Evolutionary conservation across 2,113 vertebrate genomes (phyloP).

Genomic region (Toxotes jaculatrix): DNA sequence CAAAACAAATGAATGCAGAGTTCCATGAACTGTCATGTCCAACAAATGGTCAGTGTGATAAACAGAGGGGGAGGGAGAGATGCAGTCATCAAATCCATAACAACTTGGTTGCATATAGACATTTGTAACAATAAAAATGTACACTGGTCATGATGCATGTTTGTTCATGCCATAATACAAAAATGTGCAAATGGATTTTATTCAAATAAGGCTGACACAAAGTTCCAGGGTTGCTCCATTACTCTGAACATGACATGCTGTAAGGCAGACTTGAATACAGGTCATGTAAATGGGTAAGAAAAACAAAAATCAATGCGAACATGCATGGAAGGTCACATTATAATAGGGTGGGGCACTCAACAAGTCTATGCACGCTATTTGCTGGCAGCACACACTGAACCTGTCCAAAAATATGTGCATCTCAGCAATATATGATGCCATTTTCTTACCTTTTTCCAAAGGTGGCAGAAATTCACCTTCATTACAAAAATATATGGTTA

Average conservation of each 20-base stretch:
- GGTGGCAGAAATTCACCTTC: constrained; percentile 84
- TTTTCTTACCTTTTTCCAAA: constrained; percentile 80
- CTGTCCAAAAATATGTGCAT: neutral
- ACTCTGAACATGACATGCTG: neutral
- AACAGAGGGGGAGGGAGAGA: constrained; percentile 6
- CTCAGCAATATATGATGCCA: neutral
- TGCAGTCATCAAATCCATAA: constrained; percentile 31
- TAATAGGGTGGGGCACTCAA: neutral
- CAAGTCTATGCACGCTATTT: constrained; percentile 37
- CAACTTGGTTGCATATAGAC: neutral
- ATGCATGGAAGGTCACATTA: constrained; percentile 40
- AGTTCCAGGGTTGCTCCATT: constrained; percentile 5
- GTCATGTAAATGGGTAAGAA: constrained; percentile 4
- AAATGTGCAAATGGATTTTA: neutral
- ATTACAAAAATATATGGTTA: constrained; percentile 21
- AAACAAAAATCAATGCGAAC: constrained; percentile 17
- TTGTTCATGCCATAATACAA: constrained; percentile 28
- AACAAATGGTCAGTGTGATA: constrained; percentile 1
- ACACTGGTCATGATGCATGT: constrained; percentile 19
- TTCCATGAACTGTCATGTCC: constrained; percentile 11
- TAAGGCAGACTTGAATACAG: constrained; percentile 1
- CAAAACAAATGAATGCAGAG: constrained; percentile 19
- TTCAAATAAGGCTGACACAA: constrained; percentile 14
- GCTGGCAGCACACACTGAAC: constrained; percentile 5
- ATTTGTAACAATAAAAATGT: constrained; percentile 27